Evolutionary conservation across 2,113 vertebrate genomes (phyloP).

Genomic region (Pseudois nayaur): DNA sequence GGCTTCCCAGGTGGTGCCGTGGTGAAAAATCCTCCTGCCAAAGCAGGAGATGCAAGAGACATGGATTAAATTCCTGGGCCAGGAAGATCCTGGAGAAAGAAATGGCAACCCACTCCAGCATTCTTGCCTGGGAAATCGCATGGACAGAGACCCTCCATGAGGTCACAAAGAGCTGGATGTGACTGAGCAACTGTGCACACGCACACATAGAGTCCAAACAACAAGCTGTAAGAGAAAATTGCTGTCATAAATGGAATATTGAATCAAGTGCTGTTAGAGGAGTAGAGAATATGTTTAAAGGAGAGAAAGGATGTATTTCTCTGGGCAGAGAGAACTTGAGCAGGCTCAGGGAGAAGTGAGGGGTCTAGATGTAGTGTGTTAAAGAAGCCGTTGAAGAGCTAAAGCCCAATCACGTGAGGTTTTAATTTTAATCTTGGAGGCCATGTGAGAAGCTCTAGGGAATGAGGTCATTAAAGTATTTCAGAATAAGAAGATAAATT

Average conservation of each 20-base stretch:
- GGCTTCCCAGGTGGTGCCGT: not conserved
- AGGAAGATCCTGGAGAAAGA: not conserved
- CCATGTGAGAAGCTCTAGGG: not conserved
- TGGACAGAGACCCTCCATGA: not conserved
- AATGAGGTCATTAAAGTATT: not conserved
- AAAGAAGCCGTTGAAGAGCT: not conserved
- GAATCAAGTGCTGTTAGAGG: not conserved
- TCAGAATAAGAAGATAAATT: not conserved
- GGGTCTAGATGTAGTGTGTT: not conserved
- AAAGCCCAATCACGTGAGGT: not conserved
- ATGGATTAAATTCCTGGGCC: not conserved
- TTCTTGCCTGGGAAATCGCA: not conserved
- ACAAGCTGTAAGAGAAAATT: not conserved
- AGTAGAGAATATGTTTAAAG: not conserved
- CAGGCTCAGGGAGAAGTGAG: not conserved
- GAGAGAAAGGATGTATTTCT: not conserved
- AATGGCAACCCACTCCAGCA: not conserved
- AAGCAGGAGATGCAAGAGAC: not conserved
- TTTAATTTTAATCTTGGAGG: not conserved
- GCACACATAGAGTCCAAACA: not conserved
- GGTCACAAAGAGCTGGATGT: not conserved
- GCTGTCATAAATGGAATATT: not conserved
- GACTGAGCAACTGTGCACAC: not conserved
- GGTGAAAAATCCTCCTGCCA: not conserved
- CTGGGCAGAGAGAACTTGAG: not conserved